These are phyloP conservation scores for Penaeus vannamei DNA, from an alignment of 1,140 invertebrate species.

Conservation along the genomic window DNA sequence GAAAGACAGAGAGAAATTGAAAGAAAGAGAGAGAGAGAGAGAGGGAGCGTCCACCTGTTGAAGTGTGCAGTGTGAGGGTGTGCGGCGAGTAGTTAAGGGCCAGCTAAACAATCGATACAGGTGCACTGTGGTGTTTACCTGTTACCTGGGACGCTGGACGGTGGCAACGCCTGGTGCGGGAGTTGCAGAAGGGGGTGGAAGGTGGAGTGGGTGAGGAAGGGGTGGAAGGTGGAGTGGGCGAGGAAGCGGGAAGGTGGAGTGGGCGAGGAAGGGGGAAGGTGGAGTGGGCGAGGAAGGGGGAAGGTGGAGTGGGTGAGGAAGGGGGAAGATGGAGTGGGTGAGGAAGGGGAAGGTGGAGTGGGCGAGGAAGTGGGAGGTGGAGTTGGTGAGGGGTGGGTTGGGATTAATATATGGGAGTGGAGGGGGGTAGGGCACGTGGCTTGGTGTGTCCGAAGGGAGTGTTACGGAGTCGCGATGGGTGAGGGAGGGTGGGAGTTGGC, in stretches of 20 bases:
- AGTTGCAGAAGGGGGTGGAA: too few species aligned
- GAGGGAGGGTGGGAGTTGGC: too few species aligned
- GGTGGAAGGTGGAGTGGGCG: not conserved
- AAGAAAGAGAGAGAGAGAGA: slow-evolving; percentile 3
- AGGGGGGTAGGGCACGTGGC: not conserved
- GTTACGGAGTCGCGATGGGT: too few species aligned
- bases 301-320: not conserved
- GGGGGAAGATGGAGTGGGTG: not conserved
- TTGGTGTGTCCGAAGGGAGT: too few species aligned
- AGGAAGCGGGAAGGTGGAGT: not conserved
- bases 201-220: not conserved
- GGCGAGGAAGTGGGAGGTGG: not conserved
- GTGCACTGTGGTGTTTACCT: too few species aligned
- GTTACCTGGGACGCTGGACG: too few species aligned
- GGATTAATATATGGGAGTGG: not conserved
- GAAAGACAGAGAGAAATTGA: not conserved
- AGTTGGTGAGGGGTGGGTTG: not conserved
- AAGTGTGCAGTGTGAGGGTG: too few species aligned
- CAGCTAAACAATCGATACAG: too few species aligned
- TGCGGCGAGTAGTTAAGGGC: too few species aligned
- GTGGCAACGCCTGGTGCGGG: too few species aligned
- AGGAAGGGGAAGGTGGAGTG: not conserved
- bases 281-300: not conserved
- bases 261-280: too few species aligned
- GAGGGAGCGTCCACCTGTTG: too few species aligned